Evolutionary conservation across 2,797 vertebrate genomes (phyloP).

Genomic region (Anableps anableps): DNA sequence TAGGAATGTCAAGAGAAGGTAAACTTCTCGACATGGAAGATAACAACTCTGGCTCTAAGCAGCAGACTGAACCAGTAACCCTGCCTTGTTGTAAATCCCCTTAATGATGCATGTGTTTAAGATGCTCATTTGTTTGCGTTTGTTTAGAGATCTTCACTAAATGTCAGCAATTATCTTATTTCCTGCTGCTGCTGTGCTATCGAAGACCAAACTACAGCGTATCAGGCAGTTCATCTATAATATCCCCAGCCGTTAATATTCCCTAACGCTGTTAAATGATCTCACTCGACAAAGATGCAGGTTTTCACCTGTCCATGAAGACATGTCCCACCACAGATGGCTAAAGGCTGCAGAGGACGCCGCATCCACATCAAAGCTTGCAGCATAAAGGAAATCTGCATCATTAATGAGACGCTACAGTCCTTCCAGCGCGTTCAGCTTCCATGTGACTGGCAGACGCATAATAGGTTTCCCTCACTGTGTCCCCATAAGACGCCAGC

Average conservation of each 20-base stretch:
- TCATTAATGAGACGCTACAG: slow-evolving; percentile 52
- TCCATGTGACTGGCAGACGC: slow-evolving; percentile 54
- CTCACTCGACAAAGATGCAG: slow-evolving; percentile 13
- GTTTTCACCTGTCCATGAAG: slow-evolving; percentile 6
- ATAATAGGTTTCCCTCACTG: slow-evolving; percentile 40
- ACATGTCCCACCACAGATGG: slow-evolving; percentile 18
- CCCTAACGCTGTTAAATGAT: background rate
- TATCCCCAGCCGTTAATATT: background rate
- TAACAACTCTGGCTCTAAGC: background rate
- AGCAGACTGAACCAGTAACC: background rate
- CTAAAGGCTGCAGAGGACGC: slow-evolving; percentile 6
- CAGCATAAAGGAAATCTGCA: slow-evolving; percentile 56
- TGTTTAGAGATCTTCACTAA: background rate
- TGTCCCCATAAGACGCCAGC: slow-evolving; percentile 56
- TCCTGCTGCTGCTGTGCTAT: background rate
- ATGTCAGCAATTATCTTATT: slow-evolving; percentile 5
- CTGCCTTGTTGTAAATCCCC: background rate
- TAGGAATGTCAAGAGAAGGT: background rate
- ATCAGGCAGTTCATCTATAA: background rate
- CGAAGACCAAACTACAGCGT: background rate
- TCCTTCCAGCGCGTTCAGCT: slow-evolving; percentile 15
- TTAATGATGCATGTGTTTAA: background rate
- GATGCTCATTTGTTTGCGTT: background rate
- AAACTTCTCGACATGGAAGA: background rate
- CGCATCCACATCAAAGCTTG: slow-evolving; percentile 53